These are phyloP conservation scores for Typhlomys cinereus DNA, from an alignment of 2,113 vertebrate genomes.

Conservation along the genomic window DNA sequence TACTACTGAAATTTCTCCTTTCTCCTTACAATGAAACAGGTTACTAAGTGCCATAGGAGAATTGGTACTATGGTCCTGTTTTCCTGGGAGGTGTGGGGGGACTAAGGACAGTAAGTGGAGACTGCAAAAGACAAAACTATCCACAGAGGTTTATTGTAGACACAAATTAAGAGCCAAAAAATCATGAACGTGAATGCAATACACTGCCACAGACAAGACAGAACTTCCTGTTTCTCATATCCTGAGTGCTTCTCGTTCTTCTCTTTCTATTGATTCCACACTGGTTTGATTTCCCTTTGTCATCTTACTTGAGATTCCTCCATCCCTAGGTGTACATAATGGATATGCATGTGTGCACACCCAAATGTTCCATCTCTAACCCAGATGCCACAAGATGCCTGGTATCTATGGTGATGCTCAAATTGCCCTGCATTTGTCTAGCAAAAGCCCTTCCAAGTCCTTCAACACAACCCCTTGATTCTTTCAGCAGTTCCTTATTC, in stretches of 20 bases:
- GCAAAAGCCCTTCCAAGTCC: neutral
- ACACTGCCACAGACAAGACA: neutral
- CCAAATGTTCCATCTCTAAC: neutral
- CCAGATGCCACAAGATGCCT: neutral
- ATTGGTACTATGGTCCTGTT: neutral
- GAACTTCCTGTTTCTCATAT: neutral
- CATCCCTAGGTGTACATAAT: neutral
- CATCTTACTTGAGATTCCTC: neutral
- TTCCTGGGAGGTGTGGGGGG: too few species aligned
- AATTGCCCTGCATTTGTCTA: neutral
- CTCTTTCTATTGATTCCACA: neutral
- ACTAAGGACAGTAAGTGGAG: neutral
- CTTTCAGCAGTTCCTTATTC: neutral
- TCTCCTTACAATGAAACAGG: neutral
- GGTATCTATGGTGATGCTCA: neutral
- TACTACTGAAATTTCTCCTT: neutral
- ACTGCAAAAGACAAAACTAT: neutral
- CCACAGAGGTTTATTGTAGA: neutral
- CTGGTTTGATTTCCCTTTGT: neutral
- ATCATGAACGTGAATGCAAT: neutral
- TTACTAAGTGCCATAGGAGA: neutral
- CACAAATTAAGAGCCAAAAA: neutral
- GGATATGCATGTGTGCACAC: neutral
- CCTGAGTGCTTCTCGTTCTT: neutral
- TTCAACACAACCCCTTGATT: neutral